These are phyloP conservation scores for Apocheima hispidaria DNA, from an alignment of 2,888 invertebrate species.

Conservation along the genomic window DNA sequence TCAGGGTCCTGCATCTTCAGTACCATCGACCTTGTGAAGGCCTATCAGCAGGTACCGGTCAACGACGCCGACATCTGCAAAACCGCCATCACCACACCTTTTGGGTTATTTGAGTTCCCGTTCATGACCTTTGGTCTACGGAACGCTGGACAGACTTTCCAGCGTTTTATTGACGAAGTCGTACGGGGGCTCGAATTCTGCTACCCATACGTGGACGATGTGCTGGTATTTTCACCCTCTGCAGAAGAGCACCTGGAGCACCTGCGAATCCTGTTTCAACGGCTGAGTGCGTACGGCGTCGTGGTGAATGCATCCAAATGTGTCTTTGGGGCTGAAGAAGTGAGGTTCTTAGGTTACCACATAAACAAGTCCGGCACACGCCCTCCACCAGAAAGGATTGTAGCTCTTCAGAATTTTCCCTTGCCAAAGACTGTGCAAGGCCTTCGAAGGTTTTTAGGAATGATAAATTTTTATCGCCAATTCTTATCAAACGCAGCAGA, in stretches of 20 bases:
- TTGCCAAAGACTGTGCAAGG: neutral
- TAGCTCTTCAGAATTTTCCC: neutral
- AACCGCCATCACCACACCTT: neutral
- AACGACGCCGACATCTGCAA: neutral
- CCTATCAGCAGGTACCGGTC: neutral
- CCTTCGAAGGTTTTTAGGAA: neutral
- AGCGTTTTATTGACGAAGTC: neutral
- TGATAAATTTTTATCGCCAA: conserved; percentile 1
- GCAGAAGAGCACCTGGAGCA: neutral
- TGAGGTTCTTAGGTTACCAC: neutral
- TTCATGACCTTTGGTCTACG: neutral
- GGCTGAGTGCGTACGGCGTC: neutral
- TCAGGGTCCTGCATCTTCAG: neutral
- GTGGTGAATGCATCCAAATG: neutral
- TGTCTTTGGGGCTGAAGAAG: neutral
- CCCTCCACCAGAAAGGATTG: neutral
- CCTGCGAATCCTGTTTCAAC: neutral
- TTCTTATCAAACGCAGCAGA: neutral
- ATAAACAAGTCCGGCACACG: neutral
- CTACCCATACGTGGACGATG: neutral
- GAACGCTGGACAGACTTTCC: neutral
- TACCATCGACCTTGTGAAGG: neutral
- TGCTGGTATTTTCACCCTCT: neutral
- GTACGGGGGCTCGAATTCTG: neutral
- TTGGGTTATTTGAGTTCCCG: neutral